These are phyloP conservation scores for Falco rusticolus DNA, from an alignment of 2,797 vertebrate genomes.

Conservation along the genomic window DNA sequence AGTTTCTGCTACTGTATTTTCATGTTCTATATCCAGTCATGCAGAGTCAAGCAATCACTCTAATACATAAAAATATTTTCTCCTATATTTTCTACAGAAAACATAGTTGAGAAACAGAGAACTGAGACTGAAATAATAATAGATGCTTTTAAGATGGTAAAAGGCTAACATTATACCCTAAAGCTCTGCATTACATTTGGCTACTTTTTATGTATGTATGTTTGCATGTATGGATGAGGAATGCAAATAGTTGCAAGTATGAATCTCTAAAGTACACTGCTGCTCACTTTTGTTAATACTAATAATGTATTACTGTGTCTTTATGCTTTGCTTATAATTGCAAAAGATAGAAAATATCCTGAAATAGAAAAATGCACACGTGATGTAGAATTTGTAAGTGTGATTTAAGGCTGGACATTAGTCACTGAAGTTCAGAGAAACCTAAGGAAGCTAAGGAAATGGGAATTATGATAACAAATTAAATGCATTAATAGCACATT, in stretches of 20 bases:
- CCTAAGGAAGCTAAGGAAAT: background rate
- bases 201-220: fast-evolving
- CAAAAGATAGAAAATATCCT: background rate
- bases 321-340: background rate
- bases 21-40: background rate
- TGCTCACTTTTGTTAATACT: background rate
- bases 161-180: background rate
- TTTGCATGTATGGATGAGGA: background rate
- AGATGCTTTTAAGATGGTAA: background rate
- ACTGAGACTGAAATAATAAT: background rate
- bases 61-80: background rate
- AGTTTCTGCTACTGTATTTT: constrained; percentile 38
- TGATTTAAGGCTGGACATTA: background rate
- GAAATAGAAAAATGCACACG: background rate
- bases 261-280: background rate
- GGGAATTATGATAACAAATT: background rate
- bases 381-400: background rate
- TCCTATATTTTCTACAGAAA: background rate
- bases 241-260: background rate
- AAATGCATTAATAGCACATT: background rate
- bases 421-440: background rate
- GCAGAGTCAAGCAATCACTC: background rate
- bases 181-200: background rate
- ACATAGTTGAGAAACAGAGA: background rate
- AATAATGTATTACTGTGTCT: background rate